Evolutionary conservation across 2,888 invertebrate species (phyloP), one percentile per base, ranked within the genome.

Genomic region (Caenorhabditis uteleia): DNA sequence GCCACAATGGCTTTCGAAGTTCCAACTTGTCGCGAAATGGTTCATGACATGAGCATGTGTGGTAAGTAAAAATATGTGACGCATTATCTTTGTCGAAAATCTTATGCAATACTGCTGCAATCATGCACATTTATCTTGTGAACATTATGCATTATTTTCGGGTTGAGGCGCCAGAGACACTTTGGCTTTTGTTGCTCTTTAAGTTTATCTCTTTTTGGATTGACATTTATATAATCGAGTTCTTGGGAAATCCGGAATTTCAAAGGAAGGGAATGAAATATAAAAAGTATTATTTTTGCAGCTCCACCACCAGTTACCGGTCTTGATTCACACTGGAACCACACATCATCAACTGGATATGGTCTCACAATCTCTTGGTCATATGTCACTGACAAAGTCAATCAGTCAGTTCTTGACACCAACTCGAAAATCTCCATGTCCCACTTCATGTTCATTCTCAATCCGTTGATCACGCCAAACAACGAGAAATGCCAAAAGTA

Each of bases 41-140:
- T 68, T 26, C 47, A 46, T 26, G 72, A 72, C 47, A 34, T 57
- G 40, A 56, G 47, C 26, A 66, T 67, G 59, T 72, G 72, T 55
- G 69, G 72, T 72, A 57, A 49, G 71, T 67, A 27, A 50, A 44
- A 43, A 58, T 58, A 43, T 45, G 23, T 33, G 26, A 51, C 36
- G 51, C 26, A 21, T 26, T 43, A 8, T 25, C 26, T 36, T 31
- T 51, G 43, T 26, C 36, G 44, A 23, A 29, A 21, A 44, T 26
- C 36, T 21, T 46, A 46, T 47, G 21, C 36, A 16, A 20, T 33
- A 14, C 26, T 20, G 20, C 10, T 23, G 54, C 21, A 12, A 39
- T n/a, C n/a, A n/a, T n/a, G n/a, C n/a, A n/a, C n/a, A n/a, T n/a
- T n/a, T n/a, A n/a, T n/a, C n/a, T n/a, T n/a, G n/a, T n/a, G n/a